A percentile compares a stretch with the other conserved stretches of the same genome.
These are phyloP conservation scores for Odontesthes bonariensis DNA, from an alignment of 2,113 vertebrate genomes.

Conservation along the genomic window DNA sequence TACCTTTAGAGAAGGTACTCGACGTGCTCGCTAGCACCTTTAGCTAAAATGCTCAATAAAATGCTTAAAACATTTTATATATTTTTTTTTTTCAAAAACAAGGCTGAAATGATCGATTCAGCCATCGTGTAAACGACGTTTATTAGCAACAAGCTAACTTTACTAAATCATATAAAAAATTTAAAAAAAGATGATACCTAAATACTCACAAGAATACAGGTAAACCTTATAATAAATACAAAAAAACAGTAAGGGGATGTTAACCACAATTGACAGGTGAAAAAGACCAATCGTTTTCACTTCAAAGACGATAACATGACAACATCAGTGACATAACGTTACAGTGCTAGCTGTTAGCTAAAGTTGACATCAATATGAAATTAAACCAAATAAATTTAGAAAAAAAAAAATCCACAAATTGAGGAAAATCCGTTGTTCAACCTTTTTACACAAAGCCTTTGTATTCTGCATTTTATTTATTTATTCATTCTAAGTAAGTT, in stretches of 20 bases:
- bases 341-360: slow-evolving; percentile 2
- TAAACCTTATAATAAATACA: background rate
- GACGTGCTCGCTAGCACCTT: background rate
- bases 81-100: no score
- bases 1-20: background rate
- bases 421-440: background rate
- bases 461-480: background rate
- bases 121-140: background rate
- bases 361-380: background rate
- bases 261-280: background rate
- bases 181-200: no score
- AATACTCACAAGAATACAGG: accelerated
- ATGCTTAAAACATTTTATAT: background rate
- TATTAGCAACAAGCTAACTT: slow-evolving; percentile 4
- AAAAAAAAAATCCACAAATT: background rate
- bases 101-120: background rate
- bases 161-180: no score
- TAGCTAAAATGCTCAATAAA: background rate
- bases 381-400: background rate
- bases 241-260: background rate
- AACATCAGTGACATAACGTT: slow-evolving; percentile 20
- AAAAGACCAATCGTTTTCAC: background rate
- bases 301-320: background rate
- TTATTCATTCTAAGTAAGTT: background rate
- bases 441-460: background rate